Conservation (phyloP, 2,113 vertebrate species). For the Pelmatolapia mariae region DNA sequence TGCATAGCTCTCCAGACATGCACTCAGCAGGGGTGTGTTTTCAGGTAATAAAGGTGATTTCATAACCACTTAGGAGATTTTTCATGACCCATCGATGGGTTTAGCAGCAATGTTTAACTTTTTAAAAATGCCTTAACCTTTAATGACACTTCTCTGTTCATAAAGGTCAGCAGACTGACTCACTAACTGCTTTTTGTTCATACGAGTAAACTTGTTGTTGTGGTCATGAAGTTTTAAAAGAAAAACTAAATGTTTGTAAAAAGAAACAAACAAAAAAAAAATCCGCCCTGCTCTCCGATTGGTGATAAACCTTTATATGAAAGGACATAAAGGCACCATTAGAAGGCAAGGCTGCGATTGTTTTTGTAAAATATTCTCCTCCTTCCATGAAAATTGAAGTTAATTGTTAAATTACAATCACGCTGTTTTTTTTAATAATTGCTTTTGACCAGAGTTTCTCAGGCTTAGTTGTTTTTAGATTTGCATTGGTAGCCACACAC, state of each 20-base stretch:
- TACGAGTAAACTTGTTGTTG: neutral
- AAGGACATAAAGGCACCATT: neutral
- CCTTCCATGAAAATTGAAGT: neutral
- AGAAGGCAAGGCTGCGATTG: neutral
- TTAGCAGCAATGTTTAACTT: constrained; percentile 35
- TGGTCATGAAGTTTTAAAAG: neutral
- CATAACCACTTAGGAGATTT: neutral
- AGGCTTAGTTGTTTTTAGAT: neutral
- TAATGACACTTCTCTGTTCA: neutral
- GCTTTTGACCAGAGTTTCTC: neutral
- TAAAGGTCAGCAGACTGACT: constrained; percentile 27
- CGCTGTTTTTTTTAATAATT: neutral
- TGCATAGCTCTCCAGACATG: neutral
- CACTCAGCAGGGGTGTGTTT: neutral
- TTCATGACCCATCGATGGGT: neutral
- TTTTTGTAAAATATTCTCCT: neutral
- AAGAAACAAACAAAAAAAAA: neutral
- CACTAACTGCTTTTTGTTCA: neutral
- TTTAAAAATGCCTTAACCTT: neutral
- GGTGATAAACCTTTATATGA: neutral
- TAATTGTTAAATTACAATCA: neutral
- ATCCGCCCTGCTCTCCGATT: neutral
- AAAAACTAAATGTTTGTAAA: neutral
- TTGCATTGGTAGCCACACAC: neutral
- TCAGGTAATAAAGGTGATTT: neutral